Evolutionary conservation across 1,140 invertebrate genomes (phyloP).

Genomic region (Rhizoglyphus robini): DNA sequence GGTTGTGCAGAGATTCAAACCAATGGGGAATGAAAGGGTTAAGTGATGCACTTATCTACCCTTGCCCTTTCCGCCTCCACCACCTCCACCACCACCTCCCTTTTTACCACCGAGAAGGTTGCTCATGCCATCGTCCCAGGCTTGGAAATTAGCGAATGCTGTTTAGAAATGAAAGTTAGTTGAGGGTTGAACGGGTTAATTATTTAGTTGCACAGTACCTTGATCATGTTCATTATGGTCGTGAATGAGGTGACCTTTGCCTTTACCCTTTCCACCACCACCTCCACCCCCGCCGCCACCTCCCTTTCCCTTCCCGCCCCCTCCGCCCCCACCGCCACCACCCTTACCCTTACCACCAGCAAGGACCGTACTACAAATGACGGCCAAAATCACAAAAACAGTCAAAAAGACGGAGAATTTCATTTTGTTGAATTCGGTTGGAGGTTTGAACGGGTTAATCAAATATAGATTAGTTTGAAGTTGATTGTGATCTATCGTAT

Average conservation of each 20-base stretch:
- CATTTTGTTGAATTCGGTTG: slow-evolving; percentile 1
- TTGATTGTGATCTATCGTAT: no score
- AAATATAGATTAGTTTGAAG: no score
- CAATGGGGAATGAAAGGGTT: no score
- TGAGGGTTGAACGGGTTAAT: no score
- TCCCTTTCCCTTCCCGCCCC: not conserved
- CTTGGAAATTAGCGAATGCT: not conserved
- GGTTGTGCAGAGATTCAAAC: no score
- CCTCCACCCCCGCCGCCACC: slow-evolving; percentile 6
- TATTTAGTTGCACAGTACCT: no score
- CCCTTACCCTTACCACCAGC: slow-evolving; percentile 4
- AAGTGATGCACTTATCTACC: not conserved
- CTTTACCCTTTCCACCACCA: slow-evolving; percentile 2
- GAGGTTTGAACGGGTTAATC: not conserved
- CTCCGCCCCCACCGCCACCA: not conserved
- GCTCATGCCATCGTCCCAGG: not conserved
- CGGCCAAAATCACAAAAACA: not conserved
- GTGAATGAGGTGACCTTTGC: slow-evolving; percentile 1
- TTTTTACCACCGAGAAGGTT: not conserved
- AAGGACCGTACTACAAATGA: not conserved
- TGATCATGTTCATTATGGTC: not conserved
- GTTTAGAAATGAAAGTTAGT: not conserved
- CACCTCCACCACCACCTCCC: not conserved
- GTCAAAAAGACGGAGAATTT: slow-evolving; percentile 3
- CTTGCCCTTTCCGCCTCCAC: not conserved